Evolutionary conservation across 2,888 invertebrate species (phyloP), one percentile per base, ranked within the genome.

Genomic region (Epinotia ramella): DNA sequence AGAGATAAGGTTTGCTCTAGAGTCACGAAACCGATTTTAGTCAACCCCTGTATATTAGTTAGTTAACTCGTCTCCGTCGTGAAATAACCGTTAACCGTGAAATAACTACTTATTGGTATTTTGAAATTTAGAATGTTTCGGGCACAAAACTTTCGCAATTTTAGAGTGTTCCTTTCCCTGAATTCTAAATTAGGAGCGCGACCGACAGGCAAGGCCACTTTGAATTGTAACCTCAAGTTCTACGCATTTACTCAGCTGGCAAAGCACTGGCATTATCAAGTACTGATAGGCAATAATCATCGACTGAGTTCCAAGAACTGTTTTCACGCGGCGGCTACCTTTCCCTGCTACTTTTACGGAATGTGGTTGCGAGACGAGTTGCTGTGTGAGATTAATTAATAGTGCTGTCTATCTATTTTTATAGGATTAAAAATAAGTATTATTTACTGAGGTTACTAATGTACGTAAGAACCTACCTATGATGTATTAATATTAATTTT

Each of bases 231-330:
- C 53, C 12, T 9, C 40, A 56, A 57, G 20, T 20, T 57, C n/a
- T 28, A 49, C 65, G 24, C 65, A 65, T 53, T 49, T 13, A n/a
- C 20, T 46, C 24, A 46, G 49, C 16, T 16, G 7, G 9, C 57
- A 67, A 68, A 68, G 44, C 20, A 68, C 68, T 18, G 57, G 16
- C 57, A 44, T 59, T 68, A 68, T 68, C 68, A 44, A 57, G 56
- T 57, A 18, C 40, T 4, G 65, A 57, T 59, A 62, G n/a, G 69
- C 69, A 69, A 69, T 69, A 69, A 68, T 68, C 68, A 24, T 40
- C 28, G 53, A 53, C 44, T 33, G 80, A 79, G 84, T 89, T 85
- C 87, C 77, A 64, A 80, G 88, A 89, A 89, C 82, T 78, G 87
- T 87, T 89, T 89, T 90, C 89, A 86, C 88, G 73, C 13, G 20